Percentiles rank a stretch among this genome's conserved stretches.
phyloP scores from a whole-genome alignment of 2,113 vertebrate species.

The Lophura nycthemera region DNA sequence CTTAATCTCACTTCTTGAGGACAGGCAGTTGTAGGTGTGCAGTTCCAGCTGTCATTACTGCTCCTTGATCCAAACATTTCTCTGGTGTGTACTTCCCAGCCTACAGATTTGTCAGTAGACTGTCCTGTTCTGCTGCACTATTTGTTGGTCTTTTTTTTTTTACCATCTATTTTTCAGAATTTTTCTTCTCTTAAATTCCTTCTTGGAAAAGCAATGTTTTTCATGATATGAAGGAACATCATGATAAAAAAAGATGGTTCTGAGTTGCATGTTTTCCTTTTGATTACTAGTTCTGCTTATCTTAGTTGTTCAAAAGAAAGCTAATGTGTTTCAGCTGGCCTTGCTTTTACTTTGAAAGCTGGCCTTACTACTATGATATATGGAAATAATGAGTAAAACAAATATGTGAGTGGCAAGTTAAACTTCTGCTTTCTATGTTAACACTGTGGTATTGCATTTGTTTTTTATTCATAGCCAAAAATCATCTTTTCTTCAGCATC shows the following conservation, averaged over 20 bases:
- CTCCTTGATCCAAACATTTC: background rate
- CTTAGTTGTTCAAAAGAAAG: background rate
- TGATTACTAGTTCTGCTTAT: background rate
- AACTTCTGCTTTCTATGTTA: conserved; percentile 8
- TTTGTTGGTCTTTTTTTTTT: no score
- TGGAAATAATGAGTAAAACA: background rate
- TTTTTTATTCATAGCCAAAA: background rate
- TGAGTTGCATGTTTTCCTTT: background rate
- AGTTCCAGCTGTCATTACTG: background rate
- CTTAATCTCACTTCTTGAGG: background rate
- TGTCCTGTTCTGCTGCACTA: background rate
- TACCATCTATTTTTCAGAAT: background rate
- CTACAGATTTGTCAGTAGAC: background rate
- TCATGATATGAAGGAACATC: background rate
- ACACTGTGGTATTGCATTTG: background rate
- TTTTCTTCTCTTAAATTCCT: background rate
- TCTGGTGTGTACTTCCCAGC: background rate
- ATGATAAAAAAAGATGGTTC: background rate
- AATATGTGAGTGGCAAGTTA: background rate
- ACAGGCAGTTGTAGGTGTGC: background rate
- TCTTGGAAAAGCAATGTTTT: background rate
- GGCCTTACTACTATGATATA: background rate
- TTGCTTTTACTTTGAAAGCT: background rate
- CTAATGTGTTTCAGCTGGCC: background rate
- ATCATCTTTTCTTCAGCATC: background rate